Conservation (phyloP, 37 sponge, comb jelly and placozoan species). For the Bolinopsis microptera region DNA sequence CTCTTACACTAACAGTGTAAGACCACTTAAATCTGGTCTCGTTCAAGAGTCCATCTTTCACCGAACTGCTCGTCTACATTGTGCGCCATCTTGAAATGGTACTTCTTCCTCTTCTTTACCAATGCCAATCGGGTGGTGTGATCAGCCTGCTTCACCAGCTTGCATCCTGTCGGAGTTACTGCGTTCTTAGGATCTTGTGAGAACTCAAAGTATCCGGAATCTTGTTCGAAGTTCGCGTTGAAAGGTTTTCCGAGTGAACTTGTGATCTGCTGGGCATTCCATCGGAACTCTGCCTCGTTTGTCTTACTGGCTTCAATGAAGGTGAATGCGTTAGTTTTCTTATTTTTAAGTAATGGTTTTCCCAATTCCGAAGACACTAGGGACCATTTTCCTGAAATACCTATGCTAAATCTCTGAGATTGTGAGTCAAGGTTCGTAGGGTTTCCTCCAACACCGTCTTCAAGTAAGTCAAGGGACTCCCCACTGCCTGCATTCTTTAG, state of each 20-base stretch:
- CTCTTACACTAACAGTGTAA: no score
- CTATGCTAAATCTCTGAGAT: background rate
- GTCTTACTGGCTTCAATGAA: background rate
- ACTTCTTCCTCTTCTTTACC: background rate
- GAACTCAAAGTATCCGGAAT: background rate
- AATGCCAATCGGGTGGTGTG: background rate
- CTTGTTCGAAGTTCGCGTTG: background rate
- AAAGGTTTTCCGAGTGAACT: background rate
- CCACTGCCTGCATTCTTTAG: background rate
- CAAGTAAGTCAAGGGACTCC: background rate
- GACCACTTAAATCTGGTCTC: no score
- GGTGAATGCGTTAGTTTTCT: background rate
- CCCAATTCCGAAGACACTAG: background rate
- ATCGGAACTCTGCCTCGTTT: background rate
- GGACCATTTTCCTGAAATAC: background rate
- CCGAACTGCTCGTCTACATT: background rate
- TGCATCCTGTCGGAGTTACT: background rate
- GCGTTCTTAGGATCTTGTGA: background rate
- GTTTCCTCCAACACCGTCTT: background rate
- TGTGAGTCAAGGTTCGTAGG: background rate
- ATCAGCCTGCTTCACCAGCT: background rate
- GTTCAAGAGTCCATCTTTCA: background rate
- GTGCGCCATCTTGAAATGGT: background rate
- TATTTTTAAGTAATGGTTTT: background rate
- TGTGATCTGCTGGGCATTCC: background rate